Conservation (phyloP, 2,113 vertebrate genomes). For the Dromiciops gliroides region DNA sequence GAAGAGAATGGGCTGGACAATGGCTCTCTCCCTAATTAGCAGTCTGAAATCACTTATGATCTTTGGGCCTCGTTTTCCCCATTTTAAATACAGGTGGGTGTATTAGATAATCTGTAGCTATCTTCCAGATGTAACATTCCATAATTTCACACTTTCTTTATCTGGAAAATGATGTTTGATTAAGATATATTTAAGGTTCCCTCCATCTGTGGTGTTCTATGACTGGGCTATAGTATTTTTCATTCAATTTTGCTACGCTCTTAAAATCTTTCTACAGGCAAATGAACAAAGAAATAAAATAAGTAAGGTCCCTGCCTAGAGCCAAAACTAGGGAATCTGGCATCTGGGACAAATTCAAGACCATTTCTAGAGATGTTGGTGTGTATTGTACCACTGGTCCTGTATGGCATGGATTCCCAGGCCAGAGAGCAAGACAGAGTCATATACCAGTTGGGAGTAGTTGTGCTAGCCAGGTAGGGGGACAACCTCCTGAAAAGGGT, state of each 20-base stretch:
- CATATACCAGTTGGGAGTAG: not conserved
- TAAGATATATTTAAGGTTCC: not conserved
- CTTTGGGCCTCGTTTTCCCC: not conserved
- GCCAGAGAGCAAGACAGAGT: not conserved
- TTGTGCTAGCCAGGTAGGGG: not conserved
- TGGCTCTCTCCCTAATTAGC: not conserved
- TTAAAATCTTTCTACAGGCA: not conserved
- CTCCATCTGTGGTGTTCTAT: not conserved
- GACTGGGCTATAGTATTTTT: not conserved
- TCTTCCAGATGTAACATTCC: not conserved
- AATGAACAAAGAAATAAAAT: slow-evolving; percentile 9
- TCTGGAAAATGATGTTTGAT: not conserved
- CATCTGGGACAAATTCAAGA: not conserved
- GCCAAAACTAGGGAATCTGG: not conserved
- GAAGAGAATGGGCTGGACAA: not conserved
- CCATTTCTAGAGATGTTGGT: not conserved
- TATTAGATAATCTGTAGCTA: not conserved
- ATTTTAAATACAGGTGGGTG: not conserved
- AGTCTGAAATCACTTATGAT: not conserved
- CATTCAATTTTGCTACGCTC: not conserved
- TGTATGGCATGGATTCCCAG: not conserved
- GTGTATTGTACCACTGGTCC: not conserved
- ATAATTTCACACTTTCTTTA: not conserved
- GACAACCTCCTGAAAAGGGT: not conserved
- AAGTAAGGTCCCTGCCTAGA: not conserved